Evolutionary conservation across 92 coral and sea anemone species (phyloP), one percentile per base, ranked within the genome.

Genomic region (Epizoanthus scotinus): DNA sequence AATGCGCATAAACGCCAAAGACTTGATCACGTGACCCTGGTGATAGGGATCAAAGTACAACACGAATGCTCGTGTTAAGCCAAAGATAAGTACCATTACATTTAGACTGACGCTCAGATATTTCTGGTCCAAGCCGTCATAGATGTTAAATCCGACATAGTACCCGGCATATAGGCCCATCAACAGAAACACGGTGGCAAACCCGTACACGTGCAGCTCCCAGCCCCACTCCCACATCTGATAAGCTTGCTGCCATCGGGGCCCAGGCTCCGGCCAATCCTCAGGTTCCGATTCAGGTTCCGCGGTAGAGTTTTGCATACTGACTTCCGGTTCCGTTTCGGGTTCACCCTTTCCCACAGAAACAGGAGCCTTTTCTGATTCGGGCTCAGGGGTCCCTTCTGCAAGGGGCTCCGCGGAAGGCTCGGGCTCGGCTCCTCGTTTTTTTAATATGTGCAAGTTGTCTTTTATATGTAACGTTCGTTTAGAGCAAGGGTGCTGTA

Each of bases 241-340:
- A 87, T 80, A 95, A 62, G 98, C 98, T 24, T 87, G 82, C 6
- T 84, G 81, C 98, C 98, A 95, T 17, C 71, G 73, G 19, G 98
- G 98, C 6, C 98, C 98, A 65, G 98, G 98, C 81, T 95, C 98
- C 8, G 98, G 98, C 98, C 98, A 95, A 0, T 90, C 34, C 79
- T 95, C 98, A 28, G 98, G 87, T 56, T 89, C 88, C 14, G 91
- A 77, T 17, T 84, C 86, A 1, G 90, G 85, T 63, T 82, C 84
- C n/a, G 93, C 8, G n/a, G 67, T 52, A 2, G 57, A 15, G 47
- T 25, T 68, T 20, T 24, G 40, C 60, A 36, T 61, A 54, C 27
- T 63, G 59, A n/a, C 47, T 44, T 72, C 78, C 57, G 85, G 68
- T 71, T 82, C 78, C 17, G 79, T 3, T 58, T 71, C 68, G 28